These are phyloP conservation scores for Gastrophysa polygoni DNA, from an alignment of 2,888 invertebrate genomes.

Conservation along the genomic window DNA sequence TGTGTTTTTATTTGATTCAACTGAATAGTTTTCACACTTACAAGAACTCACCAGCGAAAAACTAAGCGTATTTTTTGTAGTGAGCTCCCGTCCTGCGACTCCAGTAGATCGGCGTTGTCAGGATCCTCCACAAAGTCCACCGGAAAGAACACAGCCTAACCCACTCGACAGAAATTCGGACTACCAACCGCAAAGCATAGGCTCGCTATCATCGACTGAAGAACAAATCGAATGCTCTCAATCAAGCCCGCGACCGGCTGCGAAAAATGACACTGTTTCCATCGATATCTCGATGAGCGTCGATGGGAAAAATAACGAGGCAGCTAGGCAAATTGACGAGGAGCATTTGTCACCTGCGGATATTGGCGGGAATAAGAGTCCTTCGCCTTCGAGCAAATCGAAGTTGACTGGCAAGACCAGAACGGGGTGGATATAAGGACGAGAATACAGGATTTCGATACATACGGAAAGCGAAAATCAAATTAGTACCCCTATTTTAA, in stretches of 20 bases:
- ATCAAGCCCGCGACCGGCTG: neutral
- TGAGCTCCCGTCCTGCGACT: neutral
- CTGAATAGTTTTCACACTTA: too few species aligned
- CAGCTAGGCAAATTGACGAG: conserved; percentile 16
- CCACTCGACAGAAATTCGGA: neutral
- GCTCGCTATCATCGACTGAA: neutral
- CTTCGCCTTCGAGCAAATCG: conserved; percentile 31
- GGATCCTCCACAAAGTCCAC: neutral
- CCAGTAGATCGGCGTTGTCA: neutral
- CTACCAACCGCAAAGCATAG: neutral
- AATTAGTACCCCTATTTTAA: too few species aligned
- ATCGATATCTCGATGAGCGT: neutral
- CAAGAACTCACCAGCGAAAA: neutral
- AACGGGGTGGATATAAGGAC: conserved; percentile 38
- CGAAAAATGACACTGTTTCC: neutral
- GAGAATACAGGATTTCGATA: neutral
- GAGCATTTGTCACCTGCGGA: conserved; percentile 22
- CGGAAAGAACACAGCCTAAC: neutral
- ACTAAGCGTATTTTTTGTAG: neutral
- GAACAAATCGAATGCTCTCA: neutral
- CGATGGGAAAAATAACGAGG: conserved; percentile 16
- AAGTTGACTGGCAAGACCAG: conserved; percentile 40
- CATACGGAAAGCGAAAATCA: too few species aligned
- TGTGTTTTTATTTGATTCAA: neutral
- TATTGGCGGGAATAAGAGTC: conserved; percentile 21